These are phyloP conservation scores for Silurus glanis DNA, from an alignment of 2,113 vertebrate genomes.

Conservation along the genomic window DNA sequence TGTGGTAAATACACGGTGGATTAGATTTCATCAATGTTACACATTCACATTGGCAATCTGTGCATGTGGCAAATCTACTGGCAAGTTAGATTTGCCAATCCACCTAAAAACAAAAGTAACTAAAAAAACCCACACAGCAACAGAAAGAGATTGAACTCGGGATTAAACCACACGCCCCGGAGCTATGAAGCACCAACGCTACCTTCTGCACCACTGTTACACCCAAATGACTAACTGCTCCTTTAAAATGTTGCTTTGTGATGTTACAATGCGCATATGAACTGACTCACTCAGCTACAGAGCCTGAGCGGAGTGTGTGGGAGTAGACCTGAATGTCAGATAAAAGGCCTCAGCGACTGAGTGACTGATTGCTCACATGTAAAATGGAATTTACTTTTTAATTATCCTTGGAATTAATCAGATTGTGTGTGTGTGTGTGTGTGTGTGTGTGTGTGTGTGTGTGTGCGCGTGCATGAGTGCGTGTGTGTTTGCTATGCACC, in stretches of 20 bases:
- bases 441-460: background rate
- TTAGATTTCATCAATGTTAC: background rate
- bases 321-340: background rate
- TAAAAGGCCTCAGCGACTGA: conserved; percentile 12
- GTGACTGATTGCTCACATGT: conserved; percentile 31
- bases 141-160: background rate
- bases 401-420: conserved; percentile 1
- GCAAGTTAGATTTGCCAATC: background rate
- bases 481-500: background rate
- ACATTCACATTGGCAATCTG: too few relatives aligned
- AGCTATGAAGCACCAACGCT: background rate
- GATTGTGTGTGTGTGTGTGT: background rate
- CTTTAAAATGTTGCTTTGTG: background rate
- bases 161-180: background rate
- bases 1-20: background rate
- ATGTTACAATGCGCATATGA: background rate
- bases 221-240: background rate
- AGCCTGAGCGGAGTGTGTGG: background rate
- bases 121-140: background rate
- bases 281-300: background rate
- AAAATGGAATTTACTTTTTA: conserved; percentile 1
- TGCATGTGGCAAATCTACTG: too few relatives aligned
- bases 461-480: background rate
- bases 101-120: background rate
- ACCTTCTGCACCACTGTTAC: background rate